Evolutionary conservation across 92 coral and sea anemone species (phyloP).

Genomic region (Porites rus): DNA sequence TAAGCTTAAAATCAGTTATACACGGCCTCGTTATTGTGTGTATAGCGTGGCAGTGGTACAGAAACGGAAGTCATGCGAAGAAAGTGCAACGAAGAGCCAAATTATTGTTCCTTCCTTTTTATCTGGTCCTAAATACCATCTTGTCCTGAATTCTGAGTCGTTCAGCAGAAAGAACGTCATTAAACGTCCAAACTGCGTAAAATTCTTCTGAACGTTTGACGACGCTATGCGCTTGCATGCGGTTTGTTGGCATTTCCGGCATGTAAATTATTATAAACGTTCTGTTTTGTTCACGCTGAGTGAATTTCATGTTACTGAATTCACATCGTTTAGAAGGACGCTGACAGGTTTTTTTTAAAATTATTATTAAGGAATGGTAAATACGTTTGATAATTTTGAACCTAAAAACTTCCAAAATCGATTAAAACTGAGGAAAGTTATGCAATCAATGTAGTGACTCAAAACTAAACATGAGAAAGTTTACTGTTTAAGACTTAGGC

Average conservation of each 20-base stretch:
- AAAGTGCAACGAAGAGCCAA: neutral
- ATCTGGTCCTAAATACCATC: neutral
- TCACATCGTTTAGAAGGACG: neutral
- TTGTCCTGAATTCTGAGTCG: neutral
- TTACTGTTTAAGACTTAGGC: neutral
- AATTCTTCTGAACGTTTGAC: neutral
- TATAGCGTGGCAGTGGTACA: neutral
- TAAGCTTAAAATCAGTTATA: neutral
- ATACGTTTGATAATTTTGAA: neutral
- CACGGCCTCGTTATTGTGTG: neutral
- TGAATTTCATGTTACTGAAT: neutral
- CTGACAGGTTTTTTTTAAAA: neutral
- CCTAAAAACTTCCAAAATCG: neutral
- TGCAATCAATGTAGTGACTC: neutral
- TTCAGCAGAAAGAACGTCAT: neutral
- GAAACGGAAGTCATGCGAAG: neutral
- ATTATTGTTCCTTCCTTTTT: neutral
- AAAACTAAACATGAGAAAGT: neutral
- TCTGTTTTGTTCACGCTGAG: neutral
- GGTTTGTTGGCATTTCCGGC: slow-evolving; percentile 36
- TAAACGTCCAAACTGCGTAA: neutral
- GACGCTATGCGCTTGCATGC: neutral
- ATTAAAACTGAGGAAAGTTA: neutral
- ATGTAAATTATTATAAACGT: slow-evolving; percentile 8
- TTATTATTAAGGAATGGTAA: neutral